phyloP scores from a whole-genome alignment of 2,888 invertebrate genomes.

The Mechanitis mazaeus region DNA sequence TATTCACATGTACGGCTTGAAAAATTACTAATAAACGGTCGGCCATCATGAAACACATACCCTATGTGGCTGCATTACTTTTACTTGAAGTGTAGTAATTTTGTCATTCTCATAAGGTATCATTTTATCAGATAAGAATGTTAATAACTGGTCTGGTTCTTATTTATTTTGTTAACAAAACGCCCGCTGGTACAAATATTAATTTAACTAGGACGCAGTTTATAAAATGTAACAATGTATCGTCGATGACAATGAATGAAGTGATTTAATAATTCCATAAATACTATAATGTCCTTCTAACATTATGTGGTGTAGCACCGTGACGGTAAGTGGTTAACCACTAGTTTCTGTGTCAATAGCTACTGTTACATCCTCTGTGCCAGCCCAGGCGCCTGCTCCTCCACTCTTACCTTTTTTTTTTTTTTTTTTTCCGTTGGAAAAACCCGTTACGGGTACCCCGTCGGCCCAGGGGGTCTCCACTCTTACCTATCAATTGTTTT shows the following conservation, averaged over 20 bases:
- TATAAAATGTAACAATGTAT: constrained; percentile 24
- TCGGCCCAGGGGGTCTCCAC: no score
- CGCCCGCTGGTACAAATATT: neutral
- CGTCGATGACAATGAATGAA: constrained; percentile 31
- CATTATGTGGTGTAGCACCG: constrained; percentile 37
- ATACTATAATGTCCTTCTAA: constrained; percentile 21
- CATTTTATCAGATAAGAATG: no score
- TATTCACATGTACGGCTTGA: no score
- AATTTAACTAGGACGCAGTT: neutral
- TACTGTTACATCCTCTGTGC: constrained; percentile 18
- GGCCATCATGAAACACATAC: no score
- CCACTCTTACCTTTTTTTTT: constrained; percentile 1
- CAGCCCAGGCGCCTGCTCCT: constrained; percentile 21
- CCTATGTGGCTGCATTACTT: no score
- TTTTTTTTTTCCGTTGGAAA: no score
- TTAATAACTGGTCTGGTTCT: no score
- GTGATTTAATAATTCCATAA: constrained; percentile 28
- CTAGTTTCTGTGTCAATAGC: constrained; percentile 31
- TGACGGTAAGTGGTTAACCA: constrained; percentile 37
- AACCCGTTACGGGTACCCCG: no score
- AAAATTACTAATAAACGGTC: no score
- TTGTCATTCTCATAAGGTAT: no score
- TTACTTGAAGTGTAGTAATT: no score
- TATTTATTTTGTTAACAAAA: neutral
- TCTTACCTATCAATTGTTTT: neutral